Percentiles rank a stretch among this genome's conserved stretches.
Evolutionary conservation across 2,797 vertebrate genomes (phyloP).

Genomic region (Miichthys miiuy): DNA sequence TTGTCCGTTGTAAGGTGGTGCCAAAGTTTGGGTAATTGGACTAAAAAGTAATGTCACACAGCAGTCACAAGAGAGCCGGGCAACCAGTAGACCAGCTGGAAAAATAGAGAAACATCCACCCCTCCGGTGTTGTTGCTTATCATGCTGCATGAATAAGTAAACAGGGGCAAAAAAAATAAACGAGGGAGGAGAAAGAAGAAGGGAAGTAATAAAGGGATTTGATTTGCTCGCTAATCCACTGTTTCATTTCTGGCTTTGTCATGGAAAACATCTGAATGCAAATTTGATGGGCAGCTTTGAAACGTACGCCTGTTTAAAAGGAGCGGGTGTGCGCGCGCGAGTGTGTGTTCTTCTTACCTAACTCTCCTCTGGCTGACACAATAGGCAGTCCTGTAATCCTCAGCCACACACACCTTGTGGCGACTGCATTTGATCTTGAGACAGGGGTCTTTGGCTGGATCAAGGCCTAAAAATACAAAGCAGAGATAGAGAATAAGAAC

Average conservation of each 20-base stretch:
- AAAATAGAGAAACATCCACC: conserved; percentile 27
- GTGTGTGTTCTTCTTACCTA: conserved; percentile 84
- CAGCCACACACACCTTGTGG: conserved; percentile 95
- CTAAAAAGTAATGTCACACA: conserved; percentile 74
- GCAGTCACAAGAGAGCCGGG: conserved; percentile 57
- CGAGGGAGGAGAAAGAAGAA: neutral
- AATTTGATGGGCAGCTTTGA: conserved; percentile 10
- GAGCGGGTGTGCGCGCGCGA: neutral
- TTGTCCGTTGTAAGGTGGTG: conserved; percentile 61
- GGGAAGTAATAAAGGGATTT: conserved; percentile 10
- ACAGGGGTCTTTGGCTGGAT: conserved; percentile 96
- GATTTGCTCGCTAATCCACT: conserved; percentile 36
- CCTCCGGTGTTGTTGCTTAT: conserved; percentile 28
- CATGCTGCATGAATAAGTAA: conserved; percentile 17
- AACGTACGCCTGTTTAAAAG: conserved; percentile 1
- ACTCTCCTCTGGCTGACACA: conserved; percentile 94
- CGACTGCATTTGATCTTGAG: conserved; percentile 96
- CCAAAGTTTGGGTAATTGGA: conserved; percentile 76
- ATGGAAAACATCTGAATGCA: conserved; percentile 19
- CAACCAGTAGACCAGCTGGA: conserved; percentile 48
- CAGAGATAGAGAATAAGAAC: neutral
- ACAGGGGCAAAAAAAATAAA: neutral
- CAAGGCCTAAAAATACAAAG: conserved; percentile 85
- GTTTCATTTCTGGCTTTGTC: conserved; percentile 28
- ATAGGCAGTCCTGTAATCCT: conserved; percentile 91